Evolutionary conservation across 2,888 invertebrate genomes (phyloP), one percentile per base, ranked within the genome.

Genomic region (Thelaira solivaga): DNA sequence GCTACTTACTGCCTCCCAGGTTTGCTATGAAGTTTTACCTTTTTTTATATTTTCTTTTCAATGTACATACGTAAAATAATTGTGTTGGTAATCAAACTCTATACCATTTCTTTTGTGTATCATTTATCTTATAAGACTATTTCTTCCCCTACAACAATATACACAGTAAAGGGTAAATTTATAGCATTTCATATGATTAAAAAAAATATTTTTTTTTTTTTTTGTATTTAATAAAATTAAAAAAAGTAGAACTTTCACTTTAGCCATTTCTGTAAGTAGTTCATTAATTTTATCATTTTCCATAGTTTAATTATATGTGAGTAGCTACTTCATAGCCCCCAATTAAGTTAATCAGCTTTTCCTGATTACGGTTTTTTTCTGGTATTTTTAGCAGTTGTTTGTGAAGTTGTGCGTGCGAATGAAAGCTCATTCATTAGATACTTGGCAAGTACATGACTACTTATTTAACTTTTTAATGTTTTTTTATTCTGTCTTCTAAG

Each of bases 401-500:
- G 1, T 18, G 5, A 16, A 22, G n/a, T 2, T n/a, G 20, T 49
- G 16, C 16, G 10, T 20, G 7, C 39, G 13, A 4, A 29, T 59
- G 39, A 41, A 20, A 13, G 10, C 29, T 22, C n/a, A 57, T 45
- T 68, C 20, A n/a, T 59, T 39, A 39, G n/a, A n/a, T n/a, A n/a
- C n/a, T n/a, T n/a, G n/a, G n/a, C n/a, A n/a, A n/a, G 18, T 8
- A 26, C 7, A 39, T 22, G 13, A 39, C 34, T 18, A 10, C 36
- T 36, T 75, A 62, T 10, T 39, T 24, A 16, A 47, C 31, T 22
- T 55, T 45, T 22, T 72, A 55, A 13, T 41, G 41, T 69, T 64
- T 20, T 8, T 39, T 71, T 67, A 64, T 51, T 51, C 61, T 61
- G 59, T 61, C 34, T 36, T 45, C 31, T 57, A 43, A 73, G 62